phyloP scores from a whole-genome alignment of 2,888 invertebrate genomes.

The Lasioglossum zephyrum region DNA sequence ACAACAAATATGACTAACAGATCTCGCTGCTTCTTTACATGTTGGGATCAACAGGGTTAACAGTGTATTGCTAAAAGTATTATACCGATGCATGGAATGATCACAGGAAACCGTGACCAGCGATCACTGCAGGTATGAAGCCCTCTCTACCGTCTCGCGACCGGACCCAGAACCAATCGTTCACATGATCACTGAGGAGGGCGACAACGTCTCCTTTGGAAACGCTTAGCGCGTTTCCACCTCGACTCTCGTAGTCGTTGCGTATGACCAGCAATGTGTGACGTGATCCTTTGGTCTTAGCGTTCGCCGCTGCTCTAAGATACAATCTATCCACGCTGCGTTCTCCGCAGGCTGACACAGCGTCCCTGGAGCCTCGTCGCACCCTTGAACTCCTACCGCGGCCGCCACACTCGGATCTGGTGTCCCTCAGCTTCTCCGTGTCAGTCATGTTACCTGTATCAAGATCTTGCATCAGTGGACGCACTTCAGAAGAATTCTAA shows the following conservation, averaged over 20 bases:
- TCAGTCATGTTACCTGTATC: conserved; percentile 90
- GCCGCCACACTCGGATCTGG: conserved; percentile 89
- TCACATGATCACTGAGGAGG: conserved; percentile 87
- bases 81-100: not conserved
- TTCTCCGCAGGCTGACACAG: conserved; percentile 87
- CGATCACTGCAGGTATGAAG: conserved; percentile 91
- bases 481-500: not conserved
- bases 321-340: conserved; percentile 90
- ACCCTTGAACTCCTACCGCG: conserved; percentile 74
- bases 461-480: not conserved
- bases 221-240: conserved; percentile 87
- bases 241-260: conserved; percentile 88
- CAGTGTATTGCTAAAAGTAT: not conserved
- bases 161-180: conserved; percentile 92
- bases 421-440: conserved; percentile 89
- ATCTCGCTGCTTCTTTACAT: not conserved
- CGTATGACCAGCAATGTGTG: conserved; percentile 90
- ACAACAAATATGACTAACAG: conserved; percentile 9
- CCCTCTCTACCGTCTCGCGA: conserved; percentile 90
- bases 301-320: conserved; percentile 87
- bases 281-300: conserved; percentile 85
- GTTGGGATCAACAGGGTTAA: conserved; percentile 1
- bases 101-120: conserved; percentile 92
- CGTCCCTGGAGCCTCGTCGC: conserved; percentile 77
- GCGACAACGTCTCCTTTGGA: conserved; percentile 91